A percentile compares a stretch with the other conserved stretches of the same genome.
phyloP scores from a whole-genome alignment of 2,888 invertebrate species.

The Amphimallon solstitiale region DNA sequence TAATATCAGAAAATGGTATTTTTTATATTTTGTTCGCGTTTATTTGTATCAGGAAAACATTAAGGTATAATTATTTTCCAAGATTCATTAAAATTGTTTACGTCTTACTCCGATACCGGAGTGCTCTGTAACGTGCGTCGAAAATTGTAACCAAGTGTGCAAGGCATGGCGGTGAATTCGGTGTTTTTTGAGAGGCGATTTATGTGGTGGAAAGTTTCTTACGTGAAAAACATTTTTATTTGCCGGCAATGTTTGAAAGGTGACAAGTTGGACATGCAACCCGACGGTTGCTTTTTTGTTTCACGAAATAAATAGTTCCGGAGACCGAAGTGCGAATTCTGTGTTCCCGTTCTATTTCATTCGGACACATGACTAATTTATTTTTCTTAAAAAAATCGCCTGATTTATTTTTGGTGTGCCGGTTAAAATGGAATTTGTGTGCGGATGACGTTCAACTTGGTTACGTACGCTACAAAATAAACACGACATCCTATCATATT shows the following conservation, averaged over 20 bases:
- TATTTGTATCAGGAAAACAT: neutral
- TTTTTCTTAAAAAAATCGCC: conserved; percentile 26
- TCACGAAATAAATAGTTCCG: conserved; percentile 32
- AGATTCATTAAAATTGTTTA: conserved; percentile 6
- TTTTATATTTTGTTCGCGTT: no score
- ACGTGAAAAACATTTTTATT: conserved; percentile 32
- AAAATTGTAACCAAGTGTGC: neutral
- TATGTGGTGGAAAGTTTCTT: conserved; percentile 32
- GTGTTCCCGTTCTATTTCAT: conserved; percentile 15
- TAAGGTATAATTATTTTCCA: neutral
- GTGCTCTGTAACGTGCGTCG: neutral
- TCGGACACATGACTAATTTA: conserved; percentile 34
- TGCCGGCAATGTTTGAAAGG: conserved; percentile 25
- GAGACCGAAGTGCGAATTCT: conserved; percentile 17
- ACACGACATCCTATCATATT: neutral
- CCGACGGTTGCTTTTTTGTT: conserved; percentile 26
- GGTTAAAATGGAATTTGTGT: conserved; percentile 20
- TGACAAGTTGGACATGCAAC: conserved; percentile 28
- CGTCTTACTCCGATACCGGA: neutral
- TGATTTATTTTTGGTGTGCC: conserved; percentile 21
- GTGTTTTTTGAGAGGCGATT: neutral
- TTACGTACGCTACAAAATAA: neutral
- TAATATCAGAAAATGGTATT: no score
- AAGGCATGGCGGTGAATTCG: no score
- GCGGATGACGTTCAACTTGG: neutral